Percentiles rank a stretch among this genome's conserved stretches.
Conservation (phyloP, 2,113 vertebrate species). For the Nesoenas mayeri region DNA sequence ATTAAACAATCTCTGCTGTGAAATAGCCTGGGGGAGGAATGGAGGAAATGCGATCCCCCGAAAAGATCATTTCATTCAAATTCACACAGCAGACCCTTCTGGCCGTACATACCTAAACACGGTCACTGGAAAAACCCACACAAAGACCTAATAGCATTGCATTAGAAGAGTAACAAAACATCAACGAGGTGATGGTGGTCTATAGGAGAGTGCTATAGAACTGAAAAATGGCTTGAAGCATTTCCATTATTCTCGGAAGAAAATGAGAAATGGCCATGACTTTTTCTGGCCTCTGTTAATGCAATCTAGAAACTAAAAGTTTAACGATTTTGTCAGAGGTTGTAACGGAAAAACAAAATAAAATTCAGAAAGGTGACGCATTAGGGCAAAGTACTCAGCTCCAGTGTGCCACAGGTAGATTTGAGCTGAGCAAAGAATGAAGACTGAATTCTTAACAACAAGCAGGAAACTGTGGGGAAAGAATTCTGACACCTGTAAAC, state of each 20-base stretch:
- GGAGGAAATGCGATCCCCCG: neutral
- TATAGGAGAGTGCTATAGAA: neutral
- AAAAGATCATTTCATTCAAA: constrained; percentile 19
- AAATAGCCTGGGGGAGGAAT: neutral
- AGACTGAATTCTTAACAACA: neutral
- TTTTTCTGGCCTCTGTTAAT: neutral
- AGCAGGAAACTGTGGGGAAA: neutral
- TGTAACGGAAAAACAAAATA: neutral
- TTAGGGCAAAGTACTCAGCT: neutral
- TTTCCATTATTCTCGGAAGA: neutral
- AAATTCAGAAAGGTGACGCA: neutral
- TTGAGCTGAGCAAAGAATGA: neutral
- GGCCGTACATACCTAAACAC: neutral
- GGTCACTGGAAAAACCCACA: neutral
- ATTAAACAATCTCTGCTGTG: neutral
- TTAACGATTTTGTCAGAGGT: neutral
- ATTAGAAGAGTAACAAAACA: neutral
- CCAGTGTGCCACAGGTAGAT: neutral
- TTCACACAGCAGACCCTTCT: neutral
- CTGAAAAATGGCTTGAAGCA: neutral
- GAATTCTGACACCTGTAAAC: neutral
- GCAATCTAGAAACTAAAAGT: neutral
- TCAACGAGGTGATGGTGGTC: neutral
- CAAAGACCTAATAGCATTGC: neutral
- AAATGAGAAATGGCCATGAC: neutral